A percentile compares a stretch with the other conserved stretches of the same genome.
These are phyloP conservation scores for Monochamus alternatus DNA, from an alignment of 2,888 invertebrate species.

Conservation along the genomic window DNA sequence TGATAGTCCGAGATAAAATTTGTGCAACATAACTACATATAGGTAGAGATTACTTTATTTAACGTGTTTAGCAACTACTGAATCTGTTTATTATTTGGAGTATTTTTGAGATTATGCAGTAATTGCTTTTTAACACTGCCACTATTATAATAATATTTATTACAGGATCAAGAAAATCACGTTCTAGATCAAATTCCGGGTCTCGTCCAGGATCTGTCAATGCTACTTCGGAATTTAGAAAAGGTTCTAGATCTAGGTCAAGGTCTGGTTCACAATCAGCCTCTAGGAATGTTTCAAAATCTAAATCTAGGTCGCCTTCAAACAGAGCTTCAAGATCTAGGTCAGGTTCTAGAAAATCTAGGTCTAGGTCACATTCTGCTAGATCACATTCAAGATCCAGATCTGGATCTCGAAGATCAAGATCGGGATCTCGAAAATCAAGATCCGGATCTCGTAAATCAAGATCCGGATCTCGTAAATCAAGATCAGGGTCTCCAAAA, in stretches of 20 bases:
- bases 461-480: constrained; percentile 6
- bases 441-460: constrained; percentile 21
- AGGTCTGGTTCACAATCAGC: constrained; percentile 55
- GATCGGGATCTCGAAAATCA: constrained; percentile 37
- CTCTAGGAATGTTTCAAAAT: constrained; percentile 56
- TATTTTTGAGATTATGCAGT: too few species aligned
- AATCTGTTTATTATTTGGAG: too few species aligned
- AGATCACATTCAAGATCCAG: constrained; percentile 8
- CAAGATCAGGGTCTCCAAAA: neutral
- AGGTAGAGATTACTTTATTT: too few species aligned
- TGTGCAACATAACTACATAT: too few species aligned
- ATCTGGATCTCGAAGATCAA: constrained; percentile 39
- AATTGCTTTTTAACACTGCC: too few species aligned
- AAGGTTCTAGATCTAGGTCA: constrained; percentile 52
- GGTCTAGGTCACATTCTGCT: constrained; percentile 54
- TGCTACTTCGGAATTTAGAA: constrained; percentile 51
- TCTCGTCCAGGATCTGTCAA: constrained; percentile 57
- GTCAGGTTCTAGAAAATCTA: constrained; percentile 30
- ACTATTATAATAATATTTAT: neutral
- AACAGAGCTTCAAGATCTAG: constrained; percentile 41
- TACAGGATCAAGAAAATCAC: constrained; percentile 50
- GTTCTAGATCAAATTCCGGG: constrained; percentile 65
- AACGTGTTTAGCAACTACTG: too few species aligned
- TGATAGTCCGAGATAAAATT: too few species aligned
- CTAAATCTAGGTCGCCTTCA: constrained; percentile 61